Evolutionary conservation across 2,113 vertebrate species (phyloP).

Genomic region (Coracopsis vasa): DNA sequence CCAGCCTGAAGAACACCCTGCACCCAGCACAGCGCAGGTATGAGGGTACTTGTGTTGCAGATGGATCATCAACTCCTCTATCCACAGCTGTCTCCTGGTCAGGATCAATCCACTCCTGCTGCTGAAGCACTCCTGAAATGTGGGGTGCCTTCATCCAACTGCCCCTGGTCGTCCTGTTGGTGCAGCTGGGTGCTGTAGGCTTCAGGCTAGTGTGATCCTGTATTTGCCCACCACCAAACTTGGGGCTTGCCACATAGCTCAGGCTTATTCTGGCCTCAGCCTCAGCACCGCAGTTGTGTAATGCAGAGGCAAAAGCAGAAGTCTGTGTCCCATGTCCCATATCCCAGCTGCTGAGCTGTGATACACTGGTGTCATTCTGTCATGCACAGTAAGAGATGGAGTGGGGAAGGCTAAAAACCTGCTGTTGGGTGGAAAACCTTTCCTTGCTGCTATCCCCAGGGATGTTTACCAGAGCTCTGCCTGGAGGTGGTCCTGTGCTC

Average conservation of each 20-base stretch:
- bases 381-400: fast-evolving
- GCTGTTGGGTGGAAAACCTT: neutral
- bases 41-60: fast-evolving
- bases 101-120: neutral
- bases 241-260: fast-evolving
- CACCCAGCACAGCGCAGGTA: neutral
- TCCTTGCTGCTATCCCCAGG: neutral
- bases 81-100: neutral
- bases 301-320: neutral
- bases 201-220: neutral
- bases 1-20: neutral
- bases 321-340: fast-evolving
- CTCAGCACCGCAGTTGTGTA: neutral
- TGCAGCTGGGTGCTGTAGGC: neutral
- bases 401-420: neutral
- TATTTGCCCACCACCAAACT: neutral
- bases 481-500: neutral
- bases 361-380: neutral
- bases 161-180: neutral
- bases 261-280: neutral
- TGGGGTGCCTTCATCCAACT: neutral
- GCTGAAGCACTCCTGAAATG: neutral
- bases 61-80: neutral
- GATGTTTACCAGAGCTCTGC: neutral
- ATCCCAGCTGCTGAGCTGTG: neutral